Evolutionary conservation across 2,888 invertebrate species (phyloP).

Genomic region (Galerucella calmariensis): DNA sequence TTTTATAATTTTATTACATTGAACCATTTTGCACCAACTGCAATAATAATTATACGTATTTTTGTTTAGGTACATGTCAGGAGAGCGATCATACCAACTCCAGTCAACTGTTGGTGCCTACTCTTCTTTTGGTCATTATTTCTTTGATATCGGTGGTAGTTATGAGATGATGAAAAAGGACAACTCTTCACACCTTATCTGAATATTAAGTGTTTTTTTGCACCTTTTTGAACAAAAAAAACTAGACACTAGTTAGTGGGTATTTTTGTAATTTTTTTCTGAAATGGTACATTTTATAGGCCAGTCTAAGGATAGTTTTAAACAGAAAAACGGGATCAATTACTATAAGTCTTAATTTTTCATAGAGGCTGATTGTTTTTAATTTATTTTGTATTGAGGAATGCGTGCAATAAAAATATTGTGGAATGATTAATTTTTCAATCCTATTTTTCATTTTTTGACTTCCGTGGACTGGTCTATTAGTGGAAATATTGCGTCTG

Average conservation of each 20-base stretch:
- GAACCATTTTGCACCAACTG: no score
- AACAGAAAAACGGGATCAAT: slow-evolving; percentile 12
- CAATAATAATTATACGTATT: neutral
- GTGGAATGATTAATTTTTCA: neutral
- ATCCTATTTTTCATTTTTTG: slow-evolving; percentile 1
- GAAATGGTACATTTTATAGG: slow-evolving; percentile 24
- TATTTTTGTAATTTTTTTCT: slow-evolving; percentile 37
- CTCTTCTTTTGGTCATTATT: slow-evolving; percentile 51
- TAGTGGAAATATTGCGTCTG: slow-evolving; percentile 31
- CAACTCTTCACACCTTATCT: slow-evolving; percentile 53
- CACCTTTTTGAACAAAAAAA: slow-evolving; percentile 38
- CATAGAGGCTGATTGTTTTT: neutral
- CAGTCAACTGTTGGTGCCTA: slow-evolving; percentile 51
- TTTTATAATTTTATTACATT: no score
- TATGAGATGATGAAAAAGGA: slow-evolving; percentile 59
- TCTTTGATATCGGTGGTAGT: slow-evolving; percentile 49
- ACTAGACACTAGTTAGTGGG: slow-evolving; percentile 45
- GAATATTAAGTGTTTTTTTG: slow-evolving; percentile 54
- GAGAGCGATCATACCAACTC: slow-evolving; percentile 51
- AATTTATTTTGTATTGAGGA: neutral
- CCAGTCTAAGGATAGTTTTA: neutral
- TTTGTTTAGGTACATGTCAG: slow-evolving; percentile 55
- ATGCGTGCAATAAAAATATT: neutral
- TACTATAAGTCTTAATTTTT: neutral
- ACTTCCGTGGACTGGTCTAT: neutral